Base-by-base conservation (phyloP, 2,113 vertebrate genomes). In the Tichodroma muraria region DNA sequence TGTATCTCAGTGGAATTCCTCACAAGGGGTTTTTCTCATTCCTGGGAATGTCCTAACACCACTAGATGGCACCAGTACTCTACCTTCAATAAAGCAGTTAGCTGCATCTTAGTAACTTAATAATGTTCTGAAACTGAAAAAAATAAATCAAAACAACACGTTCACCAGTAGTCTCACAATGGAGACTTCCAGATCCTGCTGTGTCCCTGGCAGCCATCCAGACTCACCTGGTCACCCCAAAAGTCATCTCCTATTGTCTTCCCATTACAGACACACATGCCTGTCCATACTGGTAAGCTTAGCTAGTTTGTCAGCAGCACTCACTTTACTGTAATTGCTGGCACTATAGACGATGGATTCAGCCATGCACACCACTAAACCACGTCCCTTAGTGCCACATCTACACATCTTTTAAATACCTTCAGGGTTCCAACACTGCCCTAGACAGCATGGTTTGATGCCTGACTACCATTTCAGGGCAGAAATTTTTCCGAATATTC, bases 21-120 rank as follows among this genome's bases (percentile, higher is more conserved):
- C 13, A 2, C 6, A 54, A 77, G 10, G 4, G 0, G 0, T 16
- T 84, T 72, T 59, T 27, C 38, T 35, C 15, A 4, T 64, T 87
- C 69, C 28, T 49, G 22, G 30, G 7, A 78, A 75, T 2, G 14
- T 6, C 30, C 13, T 44, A 59, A 3, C 1, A 85, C 78, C 95
- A 72, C 65, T 24, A 95, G 95, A 91, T 89, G 96, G 89, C 93
- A 69, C 6, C 37, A 76, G 28, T 40, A 21, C 20, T 8, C 49
- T 27, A 65, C 25, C 31, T 1, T 24, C 53, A 85, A 27, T 14
- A 60, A 44, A 64, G 13, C 22, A 14, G 8, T 10, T 13, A 6
- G 7, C 3, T 6, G 0, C 13, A 11, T 13, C 24, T 18, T 37
- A 15, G 0, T 9, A 57, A 31, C 9, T 8, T 24, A n/a, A 33